Conservation (phyloP, 1,140 invertebrate genomes). For the Teleogryllus occipitalis region DNA sequence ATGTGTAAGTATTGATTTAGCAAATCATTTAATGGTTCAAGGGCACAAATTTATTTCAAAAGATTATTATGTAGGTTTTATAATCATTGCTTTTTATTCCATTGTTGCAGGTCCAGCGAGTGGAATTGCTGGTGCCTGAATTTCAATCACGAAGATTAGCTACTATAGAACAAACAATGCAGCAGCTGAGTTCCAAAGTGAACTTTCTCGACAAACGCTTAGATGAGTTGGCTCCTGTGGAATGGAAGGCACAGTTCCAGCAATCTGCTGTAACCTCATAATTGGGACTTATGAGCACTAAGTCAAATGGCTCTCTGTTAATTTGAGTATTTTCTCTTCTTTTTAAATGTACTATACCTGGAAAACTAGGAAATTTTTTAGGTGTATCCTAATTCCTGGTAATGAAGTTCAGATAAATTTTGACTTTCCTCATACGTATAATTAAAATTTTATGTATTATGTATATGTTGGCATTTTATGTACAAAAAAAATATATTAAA, state of each 20-base stretch:
- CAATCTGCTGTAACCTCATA: not conserved
- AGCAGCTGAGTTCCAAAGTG: slow-evolving; percentile 11
- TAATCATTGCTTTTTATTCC: not conserved
- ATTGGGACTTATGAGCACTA: not conserved
- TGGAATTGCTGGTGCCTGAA: slow-evolving; percentile 17
- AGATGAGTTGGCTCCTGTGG: slow-evolving; percentile 14
- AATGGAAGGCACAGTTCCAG: slow-evolving; percentile 16
- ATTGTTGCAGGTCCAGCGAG: slow-evolving; percentile 15
- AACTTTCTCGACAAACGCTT: slow-evolving; percentile 14
- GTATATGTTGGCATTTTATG: too few species aligned
- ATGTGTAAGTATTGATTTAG: slow-evolving; percentile 1
- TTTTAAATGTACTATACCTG: too few species aligned
- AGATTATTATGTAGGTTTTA: not conserved
- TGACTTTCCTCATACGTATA: too few species aligned
- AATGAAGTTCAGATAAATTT: too few species aligned
- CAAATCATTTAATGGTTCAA: not conserved
- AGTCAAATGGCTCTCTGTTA: too few species aligned
- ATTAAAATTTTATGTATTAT: too few species aligned
- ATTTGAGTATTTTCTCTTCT: too few species aligned
- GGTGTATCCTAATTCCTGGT: too few species aligned
- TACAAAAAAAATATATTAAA: too few species aligned
- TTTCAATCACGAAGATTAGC: slow-evolving; percentile 13
- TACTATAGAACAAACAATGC: slow-evolving; percentile 8
- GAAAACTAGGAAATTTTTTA: too few species aligned
- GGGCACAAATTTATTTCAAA: not conserved